Evolutionary conservation across 2,797 vertebrate species (phyloP).

Genomic region (Sebastes elongatus): DNA sequence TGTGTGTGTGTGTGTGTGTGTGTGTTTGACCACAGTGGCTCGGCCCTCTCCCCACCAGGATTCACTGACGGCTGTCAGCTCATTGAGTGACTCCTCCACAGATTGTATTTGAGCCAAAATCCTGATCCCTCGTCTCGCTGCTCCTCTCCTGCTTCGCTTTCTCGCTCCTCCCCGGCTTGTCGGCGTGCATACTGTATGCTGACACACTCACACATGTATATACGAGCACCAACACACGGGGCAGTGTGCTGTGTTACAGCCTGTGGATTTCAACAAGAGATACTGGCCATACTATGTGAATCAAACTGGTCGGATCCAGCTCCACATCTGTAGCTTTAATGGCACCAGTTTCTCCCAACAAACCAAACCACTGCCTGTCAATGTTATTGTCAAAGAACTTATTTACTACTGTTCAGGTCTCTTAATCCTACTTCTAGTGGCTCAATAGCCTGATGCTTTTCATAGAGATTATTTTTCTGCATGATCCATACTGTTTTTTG

Average conservation of each 20-base stretch:
- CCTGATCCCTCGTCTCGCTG: constrained; percentile 57
- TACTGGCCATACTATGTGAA: constrained; percentile 1
- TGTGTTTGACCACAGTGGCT: constrained; percentile 66
- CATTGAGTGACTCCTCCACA: constrained; percentile 72
- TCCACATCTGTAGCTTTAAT: neutral
- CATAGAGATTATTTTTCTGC: neutral
- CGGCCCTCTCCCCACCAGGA: constrained; percentile 61
- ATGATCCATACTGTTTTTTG: neutral
- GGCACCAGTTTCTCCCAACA: constrained; percentile 1
- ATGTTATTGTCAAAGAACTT: neutral
- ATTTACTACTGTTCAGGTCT: constrained; percentile 1
- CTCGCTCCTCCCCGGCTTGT: constrained; percentile 48
- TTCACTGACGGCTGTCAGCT: constrained; percentile 73
- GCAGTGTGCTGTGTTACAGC: constrained; percentile 27
- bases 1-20: constrained; percentile 8
- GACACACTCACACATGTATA: constrained; percentile 40
- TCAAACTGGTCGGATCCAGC: neutral
- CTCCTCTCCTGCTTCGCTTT: constrained; percentile 54
- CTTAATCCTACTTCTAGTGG: neutral
- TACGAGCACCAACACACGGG: constrained; percentile 8
- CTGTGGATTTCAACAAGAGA: constrained; percentile 28
- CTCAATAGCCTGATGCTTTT: no score
- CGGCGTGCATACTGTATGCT: constrained; percentile 52
- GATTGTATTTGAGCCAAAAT: constrained; percentile 70
- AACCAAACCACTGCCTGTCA: neutral